Evolutionary conservation across 35 echinoderm and acorn worm species (phyloP).

Genomic region (Ptychodera flava): DNA sequence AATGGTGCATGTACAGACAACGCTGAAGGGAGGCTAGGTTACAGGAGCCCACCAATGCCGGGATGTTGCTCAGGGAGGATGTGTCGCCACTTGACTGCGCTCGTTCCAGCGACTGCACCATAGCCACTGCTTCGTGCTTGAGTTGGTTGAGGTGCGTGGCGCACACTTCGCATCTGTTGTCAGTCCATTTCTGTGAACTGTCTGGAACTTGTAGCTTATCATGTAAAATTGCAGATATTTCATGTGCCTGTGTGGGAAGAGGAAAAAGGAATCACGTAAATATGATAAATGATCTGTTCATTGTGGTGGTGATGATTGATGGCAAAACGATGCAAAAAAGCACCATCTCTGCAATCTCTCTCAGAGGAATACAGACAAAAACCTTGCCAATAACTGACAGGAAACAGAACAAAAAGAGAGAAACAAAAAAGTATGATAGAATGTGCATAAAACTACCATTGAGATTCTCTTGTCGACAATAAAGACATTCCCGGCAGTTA

Average conservation of each 20-base stretch:
- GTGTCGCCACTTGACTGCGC: conserved; percentile 52
- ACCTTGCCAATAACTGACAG: no score
- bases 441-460: background rate
- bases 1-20: conserved; percentile 85
- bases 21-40: conserved; percentile 79
- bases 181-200: conserved; percentile 74
- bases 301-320: no score
- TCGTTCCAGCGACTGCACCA: conserved; percentile 91
- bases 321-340: no score
- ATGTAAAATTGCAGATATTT: conserved; percentile 21
- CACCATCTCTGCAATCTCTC: no score
- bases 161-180: conserved; percentile 79
- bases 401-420: no score
- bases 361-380: no score
- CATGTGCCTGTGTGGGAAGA: background rate
- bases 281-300: no score
- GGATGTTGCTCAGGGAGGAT: conserved; percentile 15
- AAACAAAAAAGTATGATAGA: no score
- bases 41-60: conserved; percentile 59
- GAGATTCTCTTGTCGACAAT: background rate
- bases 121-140: conserved; percentile 78
- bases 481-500: background rate
- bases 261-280: no score
- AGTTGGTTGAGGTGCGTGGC: conserved; percentile 68
- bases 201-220: conserved; percentile 79